These are phyloP conservation scores for Triplophysa dalaica DNA, from an alignment of 2,113 vertebrate genomes.

Conservation along the genomic window DNA sequence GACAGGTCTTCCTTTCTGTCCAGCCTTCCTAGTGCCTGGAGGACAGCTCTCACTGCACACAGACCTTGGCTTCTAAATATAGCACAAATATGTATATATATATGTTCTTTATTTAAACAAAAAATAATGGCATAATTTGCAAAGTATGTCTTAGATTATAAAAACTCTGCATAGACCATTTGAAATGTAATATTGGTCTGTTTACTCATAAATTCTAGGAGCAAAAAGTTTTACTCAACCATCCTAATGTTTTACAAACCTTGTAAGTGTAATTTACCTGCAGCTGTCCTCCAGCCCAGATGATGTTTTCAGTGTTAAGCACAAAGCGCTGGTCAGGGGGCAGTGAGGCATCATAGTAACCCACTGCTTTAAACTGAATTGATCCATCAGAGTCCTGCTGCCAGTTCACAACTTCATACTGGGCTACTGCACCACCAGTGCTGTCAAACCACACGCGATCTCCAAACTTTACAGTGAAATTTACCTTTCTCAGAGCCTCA, in stretches of 20 bases:
- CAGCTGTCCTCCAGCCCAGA: constrained; percentile 62
- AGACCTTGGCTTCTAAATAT: constrained; percentile 34
- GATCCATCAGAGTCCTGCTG: constrained; percentile 54
- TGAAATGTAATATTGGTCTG: no score
- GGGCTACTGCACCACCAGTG: constrained; percentile 66
- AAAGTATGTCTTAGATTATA: no score
- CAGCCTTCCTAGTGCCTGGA: constrained; percentile 53
- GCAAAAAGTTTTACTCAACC: no score
- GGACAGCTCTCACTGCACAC: constrained; percentile 63
- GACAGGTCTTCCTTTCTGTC: neutral
- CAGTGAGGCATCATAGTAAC: constrained; percentile 64
- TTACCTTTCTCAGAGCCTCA: constrained; percentile 53
- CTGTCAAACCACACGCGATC: constrained; percentile 72
- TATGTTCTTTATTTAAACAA: no score
- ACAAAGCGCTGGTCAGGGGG: constrained; percentile 65
- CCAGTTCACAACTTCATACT: constrained; percentile 61
- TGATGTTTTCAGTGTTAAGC: constrained; percentile 62
- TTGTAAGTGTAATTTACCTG: constrained; percentile 45
- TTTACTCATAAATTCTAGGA: no score
- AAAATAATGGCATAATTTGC: no score
- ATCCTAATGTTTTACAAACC: no score
- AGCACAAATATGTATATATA: no score
- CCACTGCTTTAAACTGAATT: constrained; percentile 56
- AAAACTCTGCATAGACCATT: no score
- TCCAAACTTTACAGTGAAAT: constrained; percentile 65